Base-by-base conservation (phyloP, 2,797 vertebrate genomes). In the Valencia hispanica region DNA sequence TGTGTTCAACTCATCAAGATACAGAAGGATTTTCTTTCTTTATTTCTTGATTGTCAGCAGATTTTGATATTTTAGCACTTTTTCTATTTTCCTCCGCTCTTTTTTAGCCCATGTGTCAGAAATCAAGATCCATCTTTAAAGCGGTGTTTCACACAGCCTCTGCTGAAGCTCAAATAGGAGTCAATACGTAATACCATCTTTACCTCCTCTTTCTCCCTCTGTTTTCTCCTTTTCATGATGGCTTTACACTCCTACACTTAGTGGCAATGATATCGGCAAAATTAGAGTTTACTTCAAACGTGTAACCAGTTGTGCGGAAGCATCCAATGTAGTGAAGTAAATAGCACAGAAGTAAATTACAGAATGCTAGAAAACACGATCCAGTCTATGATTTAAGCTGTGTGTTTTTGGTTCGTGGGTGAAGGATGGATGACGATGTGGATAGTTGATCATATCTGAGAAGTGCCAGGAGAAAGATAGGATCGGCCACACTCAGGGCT, bases 381-480 rank as follows among this genome's bases (percentile, higher is more conserved):
- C 86, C 70, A 89, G 79, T 70, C 82, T 77, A 68, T 76, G 70
- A 83, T 83, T 88, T 78, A 36, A 80, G 80, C 75, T 83, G 78
- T 84, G 80, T 84, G 73, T 79, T 88, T 80, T 32, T 53, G 86
- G 79, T 90, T 89, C 82, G 87, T 57, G 87, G 88, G 65, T 72
- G 53, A 70, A 83, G 77, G 71, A 83, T 32, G 68, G 80, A 86
- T 90, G 75, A 70, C 45, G 48, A 75, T 79, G 84, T 77, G 84
- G 85, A 86, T 73, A 43, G 80, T 75, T 84, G 88, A 89, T 91
- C 77, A 82, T 84, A 87, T 86, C 83, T 87, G 81, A 41, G 78
- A 81, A 89, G 79, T 36, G 34, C 85, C 80, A 89, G 83, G 77
- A 79, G 79, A 73, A 76, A 83, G 86, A 90, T 86, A 86, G 82